phyloP scores from a whole-genome alignment of 1,140 invertebrate genomes.

The Apis laboriosa region DNA sequence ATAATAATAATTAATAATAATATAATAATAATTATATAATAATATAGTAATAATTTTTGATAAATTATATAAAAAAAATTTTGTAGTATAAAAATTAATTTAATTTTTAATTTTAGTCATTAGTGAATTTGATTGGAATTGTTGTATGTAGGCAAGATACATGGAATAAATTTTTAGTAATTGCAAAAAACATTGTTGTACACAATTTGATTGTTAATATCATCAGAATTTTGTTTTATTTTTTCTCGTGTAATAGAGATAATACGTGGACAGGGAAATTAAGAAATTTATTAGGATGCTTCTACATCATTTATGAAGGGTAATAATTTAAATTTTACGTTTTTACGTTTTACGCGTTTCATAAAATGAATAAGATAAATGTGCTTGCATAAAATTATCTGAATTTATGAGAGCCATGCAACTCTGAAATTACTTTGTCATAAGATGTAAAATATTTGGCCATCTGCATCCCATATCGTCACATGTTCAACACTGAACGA shows the following conservation, averaged over 20 bases:
- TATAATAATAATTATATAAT: no score
- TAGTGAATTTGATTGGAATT: no score
- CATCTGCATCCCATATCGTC: neutral
- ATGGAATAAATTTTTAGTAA: no score
- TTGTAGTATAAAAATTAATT: no score
- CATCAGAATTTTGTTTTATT: no score
- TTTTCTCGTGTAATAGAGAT: neutral
- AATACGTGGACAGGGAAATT: neutral
- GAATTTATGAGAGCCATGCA: neutral
- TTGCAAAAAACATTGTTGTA: no score
- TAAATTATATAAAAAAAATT: no score
- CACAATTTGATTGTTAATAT: no score
- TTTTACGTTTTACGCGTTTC: neutral
- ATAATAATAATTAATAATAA: no score
- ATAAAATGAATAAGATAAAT: conserved; percentile 2
- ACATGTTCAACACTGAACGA: neutral
- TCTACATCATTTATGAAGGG: neutral
- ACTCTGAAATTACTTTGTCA: conserved; percentile 3
- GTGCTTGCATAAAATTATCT: neutral
- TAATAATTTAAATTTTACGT: neutral
- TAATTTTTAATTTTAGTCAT: no score
- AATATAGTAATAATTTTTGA: no score
- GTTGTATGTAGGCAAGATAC: no score
- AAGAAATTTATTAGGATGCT: neutral
- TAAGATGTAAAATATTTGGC: neutral